Evolutionary conservation across 2,888 invertebrate species (phyloP).

Genomic region (Polydrusus pterygomalis): DNA sequence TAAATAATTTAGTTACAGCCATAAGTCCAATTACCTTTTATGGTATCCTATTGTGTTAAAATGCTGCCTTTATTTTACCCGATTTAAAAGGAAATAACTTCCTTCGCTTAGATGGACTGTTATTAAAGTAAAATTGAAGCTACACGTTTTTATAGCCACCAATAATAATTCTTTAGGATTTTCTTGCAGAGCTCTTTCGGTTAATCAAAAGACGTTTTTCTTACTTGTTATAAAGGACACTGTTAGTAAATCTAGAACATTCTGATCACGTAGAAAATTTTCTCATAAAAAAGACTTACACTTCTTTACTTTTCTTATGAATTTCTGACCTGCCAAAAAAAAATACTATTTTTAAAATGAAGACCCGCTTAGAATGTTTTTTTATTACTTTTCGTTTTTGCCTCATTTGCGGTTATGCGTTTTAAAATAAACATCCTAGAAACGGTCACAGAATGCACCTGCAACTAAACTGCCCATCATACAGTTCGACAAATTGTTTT

Average conservation of each 20-base stretch:
- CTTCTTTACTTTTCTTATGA: neutral
- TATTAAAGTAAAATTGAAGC: neutral
- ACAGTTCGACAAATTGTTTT: no score
- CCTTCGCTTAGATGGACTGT: neutral
- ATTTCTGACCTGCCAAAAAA: no score
- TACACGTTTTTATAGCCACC: neutral
- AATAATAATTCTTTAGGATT: slow-evolving; percentile 8
- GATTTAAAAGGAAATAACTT: neutral
- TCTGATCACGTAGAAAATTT: neutral
- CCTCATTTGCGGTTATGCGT: no score
- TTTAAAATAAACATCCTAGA: no score
- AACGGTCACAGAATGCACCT: no score
- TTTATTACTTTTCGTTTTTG: no score
- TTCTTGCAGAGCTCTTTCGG: neutral
- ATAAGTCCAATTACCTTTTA: no score
- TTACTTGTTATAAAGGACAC: neutral
- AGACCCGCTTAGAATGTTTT: neutral
- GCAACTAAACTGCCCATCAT: no score
- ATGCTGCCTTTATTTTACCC: no score
- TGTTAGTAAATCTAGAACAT: neutral
- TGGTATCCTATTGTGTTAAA: no score
- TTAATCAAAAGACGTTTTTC: slow-evolving; percentile 4
- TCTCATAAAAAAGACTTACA: neutral
- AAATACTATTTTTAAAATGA: no score
- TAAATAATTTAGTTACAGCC: no score